Base-by-base conservation (phyloP, 2,113 vertebrate species). In the Colius striatus region DNA sequence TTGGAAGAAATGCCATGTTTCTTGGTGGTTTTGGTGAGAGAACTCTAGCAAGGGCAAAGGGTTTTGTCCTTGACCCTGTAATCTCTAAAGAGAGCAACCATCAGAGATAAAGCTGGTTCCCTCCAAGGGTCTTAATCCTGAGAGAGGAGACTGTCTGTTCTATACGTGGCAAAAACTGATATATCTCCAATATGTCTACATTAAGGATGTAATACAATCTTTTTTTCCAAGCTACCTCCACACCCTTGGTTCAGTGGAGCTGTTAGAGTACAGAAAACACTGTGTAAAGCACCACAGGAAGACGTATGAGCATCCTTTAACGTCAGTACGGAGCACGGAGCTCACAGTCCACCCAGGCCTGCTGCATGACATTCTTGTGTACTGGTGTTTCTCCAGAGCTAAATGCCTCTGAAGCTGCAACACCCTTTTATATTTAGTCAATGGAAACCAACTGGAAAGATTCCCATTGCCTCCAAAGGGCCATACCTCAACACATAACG, bases 251-350 rank as follows among this genome's bases (percentile, higher is more conserved):
- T 16, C 45, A 74, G 11, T 5, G 23, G 34, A 85, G 11, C 27
- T 60, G 5, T 68, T 60, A 15, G 6, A 1, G 38, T n/a, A 19
- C 17, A 3, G 18, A 38, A 55, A 51, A 61, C 10, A 3, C 20
- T 34, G 25, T 7, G 8, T 50, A 27, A 61, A 54, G 43, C 53
- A 50, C 18, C 54, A 58, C 0, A 0, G 78, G 74, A 58, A 68
- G 91, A 84, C 14, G 30, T 18, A 30, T 9, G 1, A 82, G 30
- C 38, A 61, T 34, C 60, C 20, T 76, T 38, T 68, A 65, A 41
- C 0, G 0, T 45, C 47, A 34, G 10, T 14, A 43, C 0, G 1
- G 41, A 60, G 22, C 1, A 0, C 16, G 26, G n/a, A 66, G 16
- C 32, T 34, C 2, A 0, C 25, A 38, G 51, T 65, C 67, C 50